Evolutionary conservation across 2,888 invertebrate genomes (phyloP).

Genomic region (Mechanitis messenoides): DNA sequence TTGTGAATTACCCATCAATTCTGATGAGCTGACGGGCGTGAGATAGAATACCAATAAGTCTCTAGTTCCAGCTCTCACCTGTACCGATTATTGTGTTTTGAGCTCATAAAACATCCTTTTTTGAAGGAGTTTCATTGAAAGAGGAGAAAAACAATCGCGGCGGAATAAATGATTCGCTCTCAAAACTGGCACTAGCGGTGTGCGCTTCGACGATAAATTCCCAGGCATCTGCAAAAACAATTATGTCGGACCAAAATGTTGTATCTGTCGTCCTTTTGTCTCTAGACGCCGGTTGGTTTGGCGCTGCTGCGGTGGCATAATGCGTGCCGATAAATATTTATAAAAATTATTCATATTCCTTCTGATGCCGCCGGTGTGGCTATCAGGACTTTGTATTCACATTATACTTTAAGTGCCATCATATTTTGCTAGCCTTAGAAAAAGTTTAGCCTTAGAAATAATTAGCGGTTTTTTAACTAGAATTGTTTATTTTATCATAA

Average conservation of each 20-base stretch:
- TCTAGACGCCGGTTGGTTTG: slow-evolving; percentile 45
- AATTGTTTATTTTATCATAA: too few relatives aligned
- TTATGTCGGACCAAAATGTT: slow-evolving; percentile 61
- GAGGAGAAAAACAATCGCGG: slow-evolving; percentile 31
- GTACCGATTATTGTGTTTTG: slow-evolving; percentile 21
- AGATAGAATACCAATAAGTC: slow-evolving; percentile 26
- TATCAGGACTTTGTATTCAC: slow-evolving; percentile 23
- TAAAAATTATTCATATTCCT: slow-evolving; percentile 69
- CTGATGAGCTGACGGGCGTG: slow-evolving; percentile 14
- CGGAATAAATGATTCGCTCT: slow-evolving; percentile 41
- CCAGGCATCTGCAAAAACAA: slow-evolving; percentile 66
- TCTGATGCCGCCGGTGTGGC: slow-evolving; percentile 26
- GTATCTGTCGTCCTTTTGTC: slow-evolving; percentile 56
- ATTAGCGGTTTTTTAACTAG: background rate
- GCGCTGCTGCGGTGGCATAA: slow-evolving; percentile 46
- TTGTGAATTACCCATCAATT: slow-evolving; percentile 17
- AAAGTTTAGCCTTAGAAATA: background rate
- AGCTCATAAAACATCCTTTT: slow-evolving; percentile 28
- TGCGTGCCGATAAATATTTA: slow-evolving; percentile 69
- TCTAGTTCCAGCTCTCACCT: slow-evolving; percentile 29
- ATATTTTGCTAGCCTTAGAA: slow-evolving; percentile 2
- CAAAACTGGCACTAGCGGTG: slow-evolving; percentile 67
- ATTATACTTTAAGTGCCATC: background rate
- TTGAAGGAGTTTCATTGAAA: slow-evolving; percentile 32
- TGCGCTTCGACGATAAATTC: slow-evolving; percentile 53